These are phyloP conservation scores for Odobenus rosmarus DNA, from an alignment of 2,113 vertebrate genomes.

Conservation along the genomic window DNA sequence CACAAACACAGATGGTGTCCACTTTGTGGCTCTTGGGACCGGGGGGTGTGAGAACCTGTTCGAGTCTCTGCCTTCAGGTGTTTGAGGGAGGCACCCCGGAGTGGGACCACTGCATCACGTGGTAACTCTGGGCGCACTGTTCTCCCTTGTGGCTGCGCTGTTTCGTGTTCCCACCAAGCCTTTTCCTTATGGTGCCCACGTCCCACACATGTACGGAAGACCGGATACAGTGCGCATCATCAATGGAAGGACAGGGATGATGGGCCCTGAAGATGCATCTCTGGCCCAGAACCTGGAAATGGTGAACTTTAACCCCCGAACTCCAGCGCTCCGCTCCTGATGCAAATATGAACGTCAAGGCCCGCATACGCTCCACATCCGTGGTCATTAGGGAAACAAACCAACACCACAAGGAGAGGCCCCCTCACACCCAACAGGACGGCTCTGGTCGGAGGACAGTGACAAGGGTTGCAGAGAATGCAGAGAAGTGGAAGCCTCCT, in stretches of 20 bases:
- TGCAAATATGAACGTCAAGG: not conserved
- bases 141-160: not conserved
- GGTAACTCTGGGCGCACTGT: not conserved
- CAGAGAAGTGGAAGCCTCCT: rapidly evolving
- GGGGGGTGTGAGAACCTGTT: rapidly evolving
- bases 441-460: not conserved
- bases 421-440: too few relatives aligned
- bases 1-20: not conserved
- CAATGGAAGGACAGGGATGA: rapidly evolving
- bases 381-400: not conserved
- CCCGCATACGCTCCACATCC: rapidly evolving
- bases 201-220: rapidly evolving
- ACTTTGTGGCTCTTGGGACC: not conserved
- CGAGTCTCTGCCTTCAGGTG: not conserved
- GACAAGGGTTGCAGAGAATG: rapidly evolving
- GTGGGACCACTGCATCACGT: rapidly evolving
- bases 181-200: rapidly evolving
- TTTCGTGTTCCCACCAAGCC: too few relatives aligned
- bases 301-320: not conserved
- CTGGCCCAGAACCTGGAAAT: not conserved
- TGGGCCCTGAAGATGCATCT: not conserved
- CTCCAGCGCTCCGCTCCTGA: too few relatives aligned
- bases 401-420: not conserved
- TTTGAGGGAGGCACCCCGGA: rapidly evolving
- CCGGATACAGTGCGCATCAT: rapidly evolving